These are phyloP conservation scores for Opisthocomus hoazin DNA, from an alignment of 2,113 vertebrate species.

Conservation along the genomic window DNA sequence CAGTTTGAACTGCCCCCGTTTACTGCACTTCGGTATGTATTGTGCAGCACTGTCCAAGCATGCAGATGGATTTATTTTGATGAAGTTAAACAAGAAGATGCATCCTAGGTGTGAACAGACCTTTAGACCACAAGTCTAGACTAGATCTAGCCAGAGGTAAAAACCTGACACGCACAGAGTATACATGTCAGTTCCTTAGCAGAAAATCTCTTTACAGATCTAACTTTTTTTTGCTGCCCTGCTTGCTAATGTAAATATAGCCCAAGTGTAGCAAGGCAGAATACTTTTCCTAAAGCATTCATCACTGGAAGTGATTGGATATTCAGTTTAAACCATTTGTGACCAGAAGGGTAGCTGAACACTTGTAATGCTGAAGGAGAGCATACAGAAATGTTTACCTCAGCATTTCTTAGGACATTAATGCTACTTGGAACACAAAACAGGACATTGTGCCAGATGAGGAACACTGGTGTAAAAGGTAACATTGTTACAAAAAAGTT, in stretches of 20 bases:
- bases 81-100: not conserved
- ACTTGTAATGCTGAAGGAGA: not conserved
- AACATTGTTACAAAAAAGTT: not conserved
- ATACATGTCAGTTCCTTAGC: not conserved
- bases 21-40: not conserved
- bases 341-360: not conserved
- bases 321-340: not conserved
- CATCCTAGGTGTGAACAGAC: not conserved
- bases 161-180: accelerated
- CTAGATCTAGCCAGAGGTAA: not conserved
- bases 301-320: not conserved
- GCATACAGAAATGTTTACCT: not conserved
- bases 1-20: not conserved
- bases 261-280: not conserved
- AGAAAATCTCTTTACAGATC: not conserved
- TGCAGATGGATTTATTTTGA: not conserved
- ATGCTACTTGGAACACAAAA: not conserved
- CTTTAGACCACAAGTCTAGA: not conserved
- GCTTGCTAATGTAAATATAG: not conserved
- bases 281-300: not conserved
- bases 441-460: not conserved
- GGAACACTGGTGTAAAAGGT: not conserved
- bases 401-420: not conserved
- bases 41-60: not conserved
- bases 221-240: not conserved